Conservation (phyloP, 2,113 vertebrate genomes). For the Amphilophus citrinellus region DNA sequence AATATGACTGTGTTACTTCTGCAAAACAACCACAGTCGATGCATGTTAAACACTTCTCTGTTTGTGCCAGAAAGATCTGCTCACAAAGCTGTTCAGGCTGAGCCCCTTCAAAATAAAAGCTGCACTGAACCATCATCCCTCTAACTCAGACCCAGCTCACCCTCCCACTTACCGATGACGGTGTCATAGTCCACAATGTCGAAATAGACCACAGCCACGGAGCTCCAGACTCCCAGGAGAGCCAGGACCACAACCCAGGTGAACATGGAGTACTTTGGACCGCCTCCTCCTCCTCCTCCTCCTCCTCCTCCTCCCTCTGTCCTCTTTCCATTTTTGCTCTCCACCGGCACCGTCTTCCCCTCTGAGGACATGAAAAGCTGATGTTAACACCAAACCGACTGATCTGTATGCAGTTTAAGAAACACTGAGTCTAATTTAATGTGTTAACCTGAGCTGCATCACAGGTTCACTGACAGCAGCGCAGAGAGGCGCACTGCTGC, state of each 20-base stretch:
- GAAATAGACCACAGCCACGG: slow-evolving; percentile 96
- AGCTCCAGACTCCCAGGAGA: slow-evolving; percentile 94
- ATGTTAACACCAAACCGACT: neutral
- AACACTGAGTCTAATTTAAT: neutral
- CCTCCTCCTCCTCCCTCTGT: slow-evolving; percentile 60
- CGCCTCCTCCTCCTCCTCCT: slow-evolving; percentile 45
- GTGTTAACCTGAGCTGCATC: neutral
- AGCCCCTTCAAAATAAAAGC: neutral
- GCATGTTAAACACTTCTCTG: neutral
- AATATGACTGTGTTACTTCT: neutral
- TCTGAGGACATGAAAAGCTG: slow-evolving; percentile 61
- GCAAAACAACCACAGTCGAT: neutral
- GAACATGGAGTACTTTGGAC: slow-evolving; percentile 84
- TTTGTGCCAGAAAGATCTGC: neutral
- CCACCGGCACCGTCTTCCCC: slow-evolving; percentile 58
- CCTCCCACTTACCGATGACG: slow-evolving; percentile 86
- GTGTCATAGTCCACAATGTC: slow-evolving; percentile 95
- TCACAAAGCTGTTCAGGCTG: neutral
- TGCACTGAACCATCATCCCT: neutral
- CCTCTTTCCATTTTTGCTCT: slow-evolving; percentile 88
- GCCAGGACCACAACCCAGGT: slow-evolving; percentile 96
- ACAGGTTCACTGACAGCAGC: too few species aligned
- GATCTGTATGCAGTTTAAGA: neutral
- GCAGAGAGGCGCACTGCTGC: rapidly evolving
- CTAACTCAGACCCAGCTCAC: too few species aligned